These are phyloP conservation scores for Armadillidium nasatum DNA, from an alignment of 1,140 invertebrate genomes.

Conservation along the genomic window DNA sequence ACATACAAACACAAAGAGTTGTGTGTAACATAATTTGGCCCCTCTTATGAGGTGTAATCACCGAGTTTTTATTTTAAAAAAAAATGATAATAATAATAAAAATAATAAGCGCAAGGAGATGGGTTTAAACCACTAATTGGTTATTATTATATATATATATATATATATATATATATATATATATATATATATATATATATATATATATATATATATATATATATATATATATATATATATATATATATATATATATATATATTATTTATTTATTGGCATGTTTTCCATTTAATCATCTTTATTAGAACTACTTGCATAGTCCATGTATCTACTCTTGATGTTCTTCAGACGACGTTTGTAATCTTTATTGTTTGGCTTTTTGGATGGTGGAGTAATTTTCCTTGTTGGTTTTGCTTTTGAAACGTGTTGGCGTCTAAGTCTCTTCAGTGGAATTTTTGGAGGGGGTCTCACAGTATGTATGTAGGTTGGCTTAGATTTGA, in stretches of 20 bases:
- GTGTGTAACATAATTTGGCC: no score
- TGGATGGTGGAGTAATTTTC: not conserved
- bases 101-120: no score
- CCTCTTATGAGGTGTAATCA: no score
- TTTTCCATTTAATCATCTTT: no score
- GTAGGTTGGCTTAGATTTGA: constrained; percentile 6
- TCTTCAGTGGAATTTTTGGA: not conserved
- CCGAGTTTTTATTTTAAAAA: no score
- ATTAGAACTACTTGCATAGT: not conserved
- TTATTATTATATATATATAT: no score
- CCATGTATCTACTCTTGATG: constrained; percentile 36
- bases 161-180: no score
- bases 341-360: constrained; percentile 25
- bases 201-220: constrained; percentile 6
- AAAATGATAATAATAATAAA: no score
- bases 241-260: not conserved
- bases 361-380: constrained; percentile 3
- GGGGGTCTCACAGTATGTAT: not conserved
- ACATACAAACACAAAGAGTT: no score
- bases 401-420: not conserved
- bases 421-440: constrained; percentile 1
- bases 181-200: no score
- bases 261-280: not conserved
- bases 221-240: constrained; percentile 6
- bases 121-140: no score